Evolutionary conservation across 2,888 invertebrate species (phyloP).

Genomic region (Argyra leucocephala): DNA sequence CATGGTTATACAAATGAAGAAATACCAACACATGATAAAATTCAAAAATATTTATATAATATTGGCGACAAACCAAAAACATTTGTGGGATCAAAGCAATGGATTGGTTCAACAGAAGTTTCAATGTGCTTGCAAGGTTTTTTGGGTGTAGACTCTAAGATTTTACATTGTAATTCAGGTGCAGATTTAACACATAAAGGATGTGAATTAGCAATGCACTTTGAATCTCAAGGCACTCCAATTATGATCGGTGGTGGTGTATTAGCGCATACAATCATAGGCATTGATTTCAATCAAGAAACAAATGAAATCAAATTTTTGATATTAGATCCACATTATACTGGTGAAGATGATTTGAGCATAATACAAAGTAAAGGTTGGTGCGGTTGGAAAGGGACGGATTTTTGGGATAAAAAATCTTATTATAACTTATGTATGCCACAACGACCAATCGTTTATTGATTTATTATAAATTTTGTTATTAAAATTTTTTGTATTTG

Average conservation of each 20-base stretch:
- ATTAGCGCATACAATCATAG: conserved; percentile 94
- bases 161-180: conserved; percentile 77
- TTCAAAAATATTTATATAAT: conserved; percentile 87
- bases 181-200: conserved; percentile 69
- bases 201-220: conserved; percentile 79
- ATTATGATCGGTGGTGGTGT: conserved; percentile 99
- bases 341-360: conserved; percentile 72
- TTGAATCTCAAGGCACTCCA: conserved; percentile 85
- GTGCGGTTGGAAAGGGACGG: conserved; percentile 92
- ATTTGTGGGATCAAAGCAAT: conserved; percentile 84
- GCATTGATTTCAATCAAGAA: conserved; percentile 74
- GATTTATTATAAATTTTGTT: conserved; percentile 15
- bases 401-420: conserved; percentile 91
- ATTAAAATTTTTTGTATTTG: not conserved
- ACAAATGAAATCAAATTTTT: conserved; percentile 79
- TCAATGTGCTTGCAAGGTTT: conserved; percentile 81
- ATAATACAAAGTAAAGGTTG: conserved; percentile 75
- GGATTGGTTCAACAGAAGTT: conserved; percentile 98
- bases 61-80: conserved; percentile 83
- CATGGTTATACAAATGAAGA: conserved; percentile 72
- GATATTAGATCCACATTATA: conserved; percentile 98
- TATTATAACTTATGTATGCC: conserved; percentile 97
- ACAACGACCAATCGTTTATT: conserved; percentile 44
- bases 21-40: conserved; percentile 73
- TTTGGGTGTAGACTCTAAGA: conserved; percentile 65